phyloP scores from a whole-genome alignment of 2,888 invertebrate species.

The Odontothrips loti region DNA sequence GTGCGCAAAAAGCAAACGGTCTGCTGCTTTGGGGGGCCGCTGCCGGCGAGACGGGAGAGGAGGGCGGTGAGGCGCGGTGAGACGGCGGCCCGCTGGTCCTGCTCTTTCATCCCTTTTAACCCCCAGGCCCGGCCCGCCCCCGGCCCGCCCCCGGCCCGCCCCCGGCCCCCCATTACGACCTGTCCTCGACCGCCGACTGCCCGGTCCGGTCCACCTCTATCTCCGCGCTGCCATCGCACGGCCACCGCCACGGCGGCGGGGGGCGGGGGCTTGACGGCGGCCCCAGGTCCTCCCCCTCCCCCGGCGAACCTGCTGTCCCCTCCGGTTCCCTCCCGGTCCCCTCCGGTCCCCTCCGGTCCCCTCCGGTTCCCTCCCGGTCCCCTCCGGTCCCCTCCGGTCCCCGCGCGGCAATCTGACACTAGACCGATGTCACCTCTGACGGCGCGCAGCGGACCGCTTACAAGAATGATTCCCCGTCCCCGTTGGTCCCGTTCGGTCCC shows the following conservation, averaged over 20 bases:
- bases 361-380: background rate
- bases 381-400: background rate
- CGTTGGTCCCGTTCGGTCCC: background rate
- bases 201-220: background rate
- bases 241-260: too few relatives aligned
- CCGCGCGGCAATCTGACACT: background rate
- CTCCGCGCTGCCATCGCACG: background rate
- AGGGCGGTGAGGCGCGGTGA: background rate
- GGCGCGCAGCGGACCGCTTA: background rate
- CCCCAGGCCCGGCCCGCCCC: background rate
- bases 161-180: background rate
- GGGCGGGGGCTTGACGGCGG: background rate
- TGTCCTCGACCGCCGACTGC: too few relatives aligned
- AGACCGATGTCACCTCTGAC: constrained; percentile 24
- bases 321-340: background rate
- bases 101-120: background rate
- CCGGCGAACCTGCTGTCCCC: background rate
- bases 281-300: background rate
- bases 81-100: background rate
- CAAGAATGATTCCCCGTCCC: constrained; percentile 7
- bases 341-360: background rate
- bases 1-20: background rate
- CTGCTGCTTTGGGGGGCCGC: background rate
- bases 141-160: background rate
- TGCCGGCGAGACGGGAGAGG: background rate